A percentile compares a stretch with the other conserved stretches of the same genome.
Evolutionary conservation across 2,113 vertebrate genomes (phyloP).

Genomic region (Macrotis lagotis): DNA sequence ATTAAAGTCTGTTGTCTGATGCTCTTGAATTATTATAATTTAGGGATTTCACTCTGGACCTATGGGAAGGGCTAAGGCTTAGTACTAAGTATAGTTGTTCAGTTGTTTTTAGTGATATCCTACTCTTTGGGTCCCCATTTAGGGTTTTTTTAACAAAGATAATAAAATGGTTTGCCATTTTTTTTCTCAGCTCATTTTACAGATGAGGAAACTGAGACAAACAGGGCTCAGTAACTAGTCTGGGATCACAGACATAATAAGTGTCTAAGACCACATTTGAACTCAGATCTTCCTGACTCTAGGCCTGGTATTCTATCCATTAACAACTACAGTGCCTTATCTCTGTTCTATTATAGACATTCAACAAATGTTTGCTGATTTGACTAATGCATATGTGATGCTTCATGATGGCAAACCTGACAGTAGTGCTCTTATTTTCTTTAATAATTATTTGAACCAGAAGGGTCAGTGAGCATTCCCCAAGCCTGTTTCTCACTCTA

Average conservation of each 20-base stretch:
- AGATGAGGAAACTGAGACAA: not conserved
- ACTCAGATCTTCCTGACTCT: not conserved
- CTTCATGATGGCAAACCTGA: not conserved
- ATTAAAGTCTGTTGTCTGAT: not conserved
- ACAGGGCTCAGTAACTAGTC: not conserved
- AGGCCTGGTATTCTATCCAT: not conserved
- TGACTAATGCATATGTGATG: not conserved
- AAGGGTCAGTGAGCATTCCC: slow-evolving; percentile 37
- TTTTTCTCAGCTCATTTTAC: not conserved
- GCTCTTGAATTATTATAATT: not conserved
- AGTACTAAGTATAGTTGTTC: not conserved
- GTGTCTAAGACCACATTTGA: not conserved
- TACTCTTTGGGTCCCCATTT: not conserved
- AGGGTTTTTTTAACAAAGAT: not conserved
- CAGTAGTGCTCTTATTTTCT: not conserved
- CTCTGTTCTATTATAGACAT: not conserved
- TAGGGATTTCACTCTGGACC: not conserved
- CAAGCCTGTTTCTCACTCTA: not conserved
- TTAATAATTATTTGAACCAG: not conserved
- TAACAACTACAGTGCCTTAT: not conserved
- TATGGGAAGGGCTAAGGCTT: not conserved
- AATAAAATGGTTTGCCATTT: not conserved
- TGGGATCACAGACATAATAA: too few species aligned
- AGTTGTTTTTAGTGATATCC: not conserved
- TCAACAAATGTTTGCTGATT: not conserved